Evolutionary conservation across 2,797 vertebrate genomes (phyloP).

Genomic region (Lagocephalus sceleratus): DNA sequence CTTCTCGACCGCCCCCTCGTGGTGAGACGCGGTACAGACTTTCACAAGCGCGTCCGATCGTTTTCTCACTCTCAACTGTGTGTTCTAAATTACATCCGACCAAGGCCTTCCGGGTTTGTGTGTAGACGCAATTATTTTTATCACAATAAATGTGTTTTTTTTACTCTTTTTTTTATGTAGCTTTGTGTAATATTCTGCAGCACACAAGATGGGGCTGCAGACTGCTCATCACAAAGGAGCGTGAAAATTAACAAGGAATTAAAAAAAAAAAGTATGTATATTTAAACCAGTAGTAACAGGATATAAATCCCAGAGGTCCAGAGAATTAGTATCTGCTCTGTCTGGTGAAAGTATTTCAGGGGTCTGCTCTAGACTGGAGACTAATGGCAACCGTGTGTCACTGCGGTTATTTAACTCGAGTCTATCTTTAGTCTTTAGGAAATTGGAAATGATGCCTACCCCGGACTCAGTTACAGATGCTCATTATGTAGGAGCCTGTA

Average conservation of each 20-base stretch:
- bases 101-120: no score
- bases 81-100: no score
- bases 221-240: neutral
- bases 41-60: no score
- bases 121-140: no score
- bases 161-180: no score
- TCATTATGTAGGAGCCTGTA: constrained; percentile 54
- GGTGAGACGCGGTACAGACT: no score
- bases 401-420: constrained; percentile 32
- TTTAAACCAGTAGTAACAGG: no score
- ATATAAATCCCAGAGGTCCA: no score
- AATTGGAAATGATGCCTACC: constrained; percentile 51
- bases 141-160: no score
- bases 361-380: constrained; percentile 16
- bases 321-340: neutral
- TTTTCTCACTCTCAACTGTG: no score
- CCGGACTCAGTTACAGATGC: constrained; percentile 44
- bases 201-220: neutral
- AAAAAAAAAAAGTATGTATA: no score
- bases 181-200: neutral
- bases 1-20: no score
- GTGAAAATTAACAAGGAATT: neutral
- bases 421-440: constrained; percentile 58
- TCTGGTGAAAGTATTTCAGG: constrained; percentile 15
- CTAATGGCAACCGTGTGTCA: constrained; percentile 36